Conservation (phyloP, 2,113 vertebrate genomes). For the Hystrix cristata region DNA sequence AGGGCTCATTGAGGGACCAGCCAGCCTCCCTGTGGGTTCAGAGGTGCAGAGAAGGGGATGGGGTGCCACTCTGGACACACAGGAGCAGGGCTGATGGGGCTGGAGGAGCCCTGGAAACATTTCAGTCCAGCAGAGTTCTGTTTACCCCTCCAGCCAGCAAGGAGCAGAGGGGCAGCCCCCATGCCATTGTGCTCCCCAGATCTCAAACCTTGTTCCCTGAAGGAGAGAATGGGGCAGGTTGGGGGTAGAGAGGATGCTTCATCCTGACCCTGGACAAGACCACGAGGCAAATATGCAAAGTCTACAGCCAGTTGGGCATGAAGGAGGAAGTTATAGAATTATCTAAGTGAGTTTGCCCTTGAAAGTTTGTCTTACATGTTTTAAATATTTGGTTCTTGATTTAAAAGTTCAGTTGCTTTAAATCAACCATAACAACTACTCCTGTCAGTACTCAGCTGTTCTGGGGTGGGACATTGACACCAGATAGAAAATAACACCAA, state of each 20-base stretch:
- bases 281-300: neutral
- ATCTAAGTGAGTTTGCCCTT: neutral
- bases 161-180: neutral
- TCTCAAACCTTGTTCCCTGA: neutral
- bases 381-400: neutral
- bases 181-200: neutral
- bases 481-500: neutral
- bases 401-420: neutral
- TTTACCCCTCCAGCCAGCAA: neutral
- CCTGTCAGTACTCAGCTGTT: neutral
- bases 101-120: neutral
- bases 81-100: neutral
- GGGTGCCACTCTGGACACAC: neutral
- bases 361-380: too few species aligned
- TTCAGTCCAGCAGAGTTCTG: neutral
- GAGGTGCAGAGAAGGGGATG: neutral
- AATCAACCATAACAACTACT: rapidly evolving
- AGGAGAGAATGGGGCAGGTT: too few species aligned
- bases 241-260: neutral
- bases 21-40: neutral
- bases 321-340: neutral
- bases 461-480: neutral
- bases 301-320: rapidly evolving
- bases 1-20: rapidly evolving
- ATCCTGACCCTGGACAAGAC: neutral